Evolutionary conservation across 1,140 invertebrate genomes (phyloP).

Genomic region (Conus betulinus): DNA sequence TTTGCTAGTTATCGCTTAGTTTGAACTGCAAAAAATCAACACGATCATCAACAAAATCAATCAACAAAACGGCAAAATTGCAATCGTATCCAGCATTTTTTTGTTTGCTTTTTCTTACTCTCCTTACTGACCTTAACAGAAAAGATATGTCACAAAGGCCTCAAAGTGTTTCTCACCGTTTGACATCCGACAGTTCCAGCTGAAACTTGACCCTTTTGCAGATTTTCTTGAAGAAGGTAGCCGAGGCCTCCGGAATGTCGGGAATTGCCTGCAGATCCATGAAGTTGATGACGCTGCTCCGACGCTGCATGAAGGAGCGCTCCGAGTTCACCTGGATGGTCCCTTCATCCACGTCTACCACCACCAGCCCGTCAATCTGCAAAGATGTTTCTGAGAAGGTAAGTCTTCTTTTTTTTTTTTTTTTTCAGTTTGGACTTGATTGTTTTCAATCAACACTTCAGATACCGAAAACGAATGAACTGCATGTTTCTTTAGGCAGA

Average conservation of each 20-base stretch:
- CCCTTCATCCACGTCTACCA: conserved; percentile 67
- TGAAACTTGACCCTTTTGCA: conserved; percentile 56
- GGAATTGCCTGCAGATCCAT: conserved; percentile 45
- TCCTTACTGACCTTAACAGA: no score
- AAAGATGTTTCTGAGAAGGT: not conserved
- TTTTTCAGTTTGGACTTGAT: no score
- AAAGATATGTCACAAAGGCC: no score
- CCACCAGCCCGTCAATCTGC: conserved; percentile 64
- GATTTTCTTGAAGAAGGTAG: conserved; percentile 55
- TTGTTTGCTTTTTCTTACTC: no score
- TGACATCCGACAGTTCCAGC: conserved; percentile 59
- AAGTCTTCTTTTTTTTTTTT: not conserved
- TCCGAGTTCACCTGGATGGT: conserved; percentile 50
- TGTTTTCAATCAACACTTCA: no score
- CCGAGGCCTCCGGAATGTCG: conserved; percentile 56
- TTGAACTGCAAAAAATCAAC: no score
- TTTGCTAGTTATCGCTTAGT: no score
- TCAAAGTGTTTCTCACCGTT: conserved; percentile 47
- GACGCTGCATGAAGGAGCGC: not conserved
- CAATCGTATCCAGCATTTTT: no score
- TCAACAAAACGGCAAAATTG: no score
- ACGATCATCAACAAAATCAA: no score
- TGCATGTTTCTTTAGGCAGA: no score
- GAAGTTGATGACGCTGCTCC: conserved; percentile 12
- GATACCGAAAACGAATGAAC: no score